phyloP scores from a whole-genome alignment of 2,888 invertebrate species.

The Nephrotoma guestfalica region DNA sequence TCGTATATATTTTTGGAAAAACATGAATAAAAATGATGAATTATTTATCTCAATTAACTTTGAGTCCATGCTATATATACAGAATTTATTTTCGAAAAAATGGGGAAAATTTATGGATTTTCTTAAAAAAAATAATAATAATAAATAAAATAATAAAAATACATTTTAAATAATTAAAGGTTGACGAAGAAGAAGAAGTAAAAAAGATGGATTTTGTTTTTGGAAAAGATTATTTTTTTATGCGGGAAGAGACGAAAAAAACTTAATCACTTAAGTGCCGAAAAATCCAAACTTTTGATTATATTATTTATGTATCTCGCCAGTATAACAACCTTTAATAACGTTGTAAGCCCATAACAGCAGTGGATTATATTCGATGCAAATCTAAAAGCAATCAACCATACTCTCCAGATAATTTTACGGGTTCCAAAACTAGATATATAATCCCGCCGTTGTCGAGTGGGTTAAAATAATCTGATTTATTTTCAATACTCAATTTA shows the following conservation, averaged over 20 bases:
- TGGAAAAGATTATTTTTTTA: neutral
- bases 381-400: neutral
- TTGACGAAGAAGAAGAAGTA: neutral
- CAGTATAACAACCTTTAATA: neutral
- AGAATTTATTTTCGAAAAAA: neutral
- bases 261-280: neutral
- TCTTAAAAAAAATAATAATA: neutral
- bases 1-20: neutral
- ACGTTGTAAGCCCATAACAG: neutral
- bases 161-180: neutral
- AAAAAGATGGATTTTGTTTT: neutral
- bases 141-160: neutral
- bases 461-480: neutral
- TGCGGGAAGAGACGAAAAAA: neutral
- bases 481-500: neutral
- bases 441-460: neutral
- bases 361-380: neutral
- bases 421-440: too few relatives aligned
- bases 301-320: neutral
- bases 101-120: neutral
- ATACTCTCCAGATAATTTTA: neutral
- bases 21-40: slow-evolving; percentile 4
- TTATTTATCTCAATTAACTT: slow-evolving; percentile 6
- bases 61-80: neutral
- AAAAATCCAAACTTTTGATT: neutral